Conservation (phyloP, 1,140 invertebrate species). For the Schmidtea mediterranea region DNA sequence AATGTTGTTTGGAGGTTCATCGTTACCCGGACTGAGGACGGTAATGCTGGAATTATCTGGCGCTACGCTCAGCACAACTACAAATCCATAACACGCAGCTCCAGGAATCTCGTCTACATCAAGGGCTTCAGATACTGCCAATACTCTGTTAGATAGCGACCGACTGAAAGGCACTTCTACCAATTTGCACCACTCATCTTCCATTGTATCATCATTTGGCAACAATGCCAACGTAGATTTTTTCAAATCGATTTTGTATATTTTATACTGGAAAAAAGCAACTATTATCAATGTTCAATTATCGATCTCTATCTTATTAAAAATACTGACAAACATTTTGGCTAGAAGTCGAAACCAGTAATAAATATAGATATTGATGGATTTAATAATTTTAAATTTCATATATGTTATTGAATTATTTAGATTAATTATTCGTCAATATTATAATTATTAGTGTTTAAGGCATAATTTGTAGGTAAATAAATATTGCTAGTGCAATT, state of each 20-base stretch:
- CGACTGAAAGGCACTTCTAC: neutral
- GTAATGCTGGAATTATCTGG: neutral
- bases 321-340: too few relatives aligned
- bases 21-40: neutral
- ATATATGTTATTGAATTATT: too few relatives aligned
- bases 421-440: too few relatives aligned
- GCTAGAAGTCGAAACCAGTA: too few relatives aligned
- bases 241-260: conserved; percentile 1
- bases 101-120: neutral
- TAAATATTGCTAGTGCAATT: too few relatives aligned
- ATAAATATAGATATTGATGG: too few relatives aligned
- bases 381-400: too few relatives aligned
- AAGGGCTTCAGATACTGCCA: neutral
- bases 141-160: neutral
- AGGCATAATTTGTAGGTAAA: too few relatives aligned
- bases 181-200: neutral
- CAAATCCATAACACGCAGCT: neutral
- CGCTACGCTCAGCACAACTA: neutral
- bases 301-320: too few relatives aligned
- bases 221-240: neutral
- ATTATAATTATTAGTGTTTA: too few relatives aligned
- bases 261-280: neutral
- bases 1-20: neutral
- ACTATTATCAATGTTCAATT: too few relatives aligned
- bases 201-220: neutral